Evolutionary conservation across 2,797 vertebrate species (phyloP), one percentile per base, ranked within the genome.

Genomic region (Poecilia velifera): DNA sequence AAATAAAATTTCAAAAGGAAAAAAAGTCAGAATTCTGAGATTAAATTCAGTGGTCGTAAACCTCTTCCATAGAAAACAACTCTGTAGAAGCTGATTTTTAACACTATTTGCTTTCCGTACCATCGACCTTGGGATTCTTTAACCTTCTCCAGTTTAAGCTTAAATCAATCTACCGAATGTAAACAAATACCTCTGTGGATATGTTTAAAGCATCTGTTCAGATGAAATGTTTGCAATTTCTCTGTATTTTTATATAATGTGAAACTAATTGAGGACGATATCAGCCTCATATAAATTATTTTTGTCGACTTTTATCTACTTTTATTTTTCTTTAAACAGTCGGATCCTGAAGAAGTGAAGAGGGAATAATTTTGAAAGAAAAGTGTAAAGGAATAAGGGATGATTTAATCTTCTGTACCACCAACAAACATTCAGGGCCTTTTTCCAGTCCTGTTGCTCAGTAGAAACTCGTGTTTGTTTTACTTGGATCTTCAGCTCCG

Each of bases 401-500:
- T 39, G 62, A 36, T 66, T 66, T 66, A 9, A 66, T 39, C 16
- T 22, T 66, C 7, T 20, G 34, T 34, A 16, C n/a, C 28, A 34
- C 7, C 59, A 62, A 62, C 31, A 16, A 16, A 66, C 3, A 68
- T 66, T 10, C 62, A 25, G 72, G 25, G 47, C 71, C 25, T 14
- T 62, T 16, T 34, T 28, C 7, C 3, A 3, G 6, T 6, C n/a
- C n/a, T 64, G 18, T 62, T n/a, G 80, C 25, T 75, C 66, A 82
- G 49, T 22, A 0, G 6, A 55, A 55, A 64, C 53, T 84, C 51
- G 41, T 86, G 73, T 85, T 79, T 84, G 77, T 66, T 57, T n/a
- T 55, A 87, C 82, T 76, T 77, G 76, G 78, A 76, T 75, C 82
- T 84, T 82, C 79, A 76, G 73, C 51, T n/a, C 80, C 39, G 73